Percentiles rank a stretch among this genome's conserved stretches.
Conservation (phyloP, 1,140 invertebrate species). For the Liolophura sinensis region DNA sequence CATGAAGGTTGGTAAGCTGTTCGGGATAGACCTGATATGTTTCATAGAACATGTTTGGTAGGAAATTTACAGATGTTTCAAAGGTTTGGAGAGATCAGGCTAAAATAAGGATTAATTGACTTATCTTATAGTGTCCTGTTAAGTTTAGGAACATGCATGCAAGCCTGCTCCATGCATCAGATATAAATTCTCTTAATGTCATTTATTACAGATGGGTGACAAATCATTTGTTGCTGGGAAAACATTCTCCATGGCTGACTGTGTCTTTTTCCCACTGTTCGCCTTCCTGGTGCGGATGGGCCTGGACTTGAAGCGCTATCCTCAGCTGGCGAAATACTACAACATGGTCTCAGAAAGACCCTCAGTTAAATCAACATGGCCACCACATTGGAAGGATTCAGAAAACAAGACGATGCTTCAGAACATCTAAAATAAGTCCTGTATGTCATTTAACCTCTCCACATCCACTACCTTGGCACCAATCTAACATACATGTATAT, state of each 20-base stretch:
- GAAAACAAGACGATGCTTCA: neutral
- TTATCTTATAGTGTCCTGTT: too few species aligned
- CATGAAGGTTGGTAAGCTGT: too few species aligned
- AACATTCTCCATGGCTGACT: conserved; percentile 28
- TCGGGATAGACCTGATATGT: too few species aligned
- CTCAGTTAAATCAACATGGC: conserved; percentile 19
- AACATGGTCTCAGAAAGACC: conserved; percentile 14
- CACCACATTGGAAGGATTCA: conserved; percentile 28
- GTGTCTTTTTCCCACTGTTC: conserved; percentile 30
- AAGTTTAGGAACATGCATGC: too few species aligned
- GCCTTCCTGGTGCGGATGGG: conserved; percentile 60
- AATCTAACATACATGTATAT: too few species aligned
- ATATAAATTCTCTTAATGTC: neutral
- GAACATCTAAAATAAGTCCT: neutral
- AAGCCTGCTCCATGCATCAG: neutral
- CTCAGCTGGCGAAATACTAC: conserved; percentile 17
- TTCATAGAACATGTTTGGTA: too few species aligned
- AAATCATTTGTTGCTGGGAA: conserved; percentile 13
- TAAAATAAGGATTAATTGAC: too few species aligned
- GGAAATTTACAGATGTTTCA: too few species aligned
- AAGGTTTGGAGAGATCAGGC: too few species aligned
- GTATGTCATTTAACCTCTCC: too few species aligned
- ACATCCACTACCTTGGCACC: too few species aligned
- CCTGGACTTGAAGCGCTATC: conserved; percentile 58
- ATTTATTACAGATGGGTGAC: neutral